Base-by-base conservation (phyloP, 1,140 invertebrate species). In the Aphaenogaster ashmeadi region DNA sequence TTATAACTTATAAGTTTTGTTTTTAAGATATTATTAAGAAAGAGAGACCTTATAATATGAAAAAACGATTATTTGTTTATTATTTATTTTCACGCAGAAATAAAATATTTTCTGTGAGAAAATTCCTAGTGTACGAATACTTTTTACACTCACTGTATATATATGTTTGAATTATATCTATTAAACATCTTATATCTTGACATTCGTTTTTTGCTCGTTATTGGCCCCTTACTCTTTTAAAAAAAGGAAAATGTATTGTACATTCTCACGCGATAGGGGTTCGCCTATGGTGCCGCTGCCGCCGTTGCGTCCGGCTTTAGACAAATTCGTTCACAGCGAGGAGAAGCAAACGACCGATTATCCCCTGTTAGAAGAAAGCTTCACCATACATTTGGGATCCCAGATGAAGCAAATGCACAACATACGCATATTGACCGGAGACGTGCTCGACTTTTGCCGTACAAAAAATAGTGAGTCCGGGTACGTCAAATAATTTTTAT, bases 401-500 rank as follows among this genome's bases (percentile, higher is more conserved):
- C 99, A 99, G 96, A 97, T 99, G 95, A 99, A 99, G 96, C 98
- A 99, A 93, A 99, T 99, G 96, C 99, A 99, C 95, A 99, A 99
- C 95, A 97, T 99, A 89, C 96, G 99, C 72, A 97, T 99, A 78
- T 95, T 99, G 8, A 98, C 98, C 87, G 97, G 97, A 13, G 97
- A 99, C 95, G 96, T 98, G 44, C 96, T 99, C 88, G 98, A 99
- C 92, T 96, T 99, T 87, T 99, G 98, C 94, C 96, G 97, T 60
- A 95, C 96, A 15, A 96, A 96, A 88, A 96, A 96, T 84, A 96
- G 95, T 56, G 96, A 97, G 89, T 94, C 93, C 54, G 93, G 94
- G 95, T 95, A 92, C 18, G 80, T 87, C 5, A 56, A 21, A n/a
- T 78, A 52, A 60, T 75, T 56, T 75, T 6, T 3, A 52, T 27